These are phyloP conservation scores for Trachymyrmex cornetzi DNA, from an alignment of 1,140 invertebrate genomes.

Conservation along the genomic window DNA sequence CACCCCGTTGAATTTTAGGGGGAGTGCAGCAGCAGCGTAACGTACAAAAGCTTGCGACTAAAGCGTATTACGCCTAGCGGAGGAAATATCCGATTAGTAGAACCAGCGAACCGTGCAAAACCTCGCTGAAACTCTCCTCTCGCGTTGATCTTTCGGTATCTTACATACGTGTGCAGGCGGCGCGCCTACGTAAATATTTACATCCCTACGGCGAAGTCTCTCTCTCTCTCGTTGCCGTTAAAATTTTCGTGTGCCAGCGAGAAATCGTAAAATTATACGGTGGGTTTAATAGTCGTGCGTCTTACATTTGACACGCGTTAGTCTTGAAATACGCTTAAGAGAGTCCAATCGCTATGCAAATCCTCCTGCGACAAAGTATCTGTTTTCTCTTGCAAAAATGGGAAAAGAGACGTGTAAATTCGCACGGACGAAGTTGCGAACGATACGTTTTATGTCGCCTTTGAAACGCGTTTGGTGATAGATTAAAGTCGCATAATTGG, in stretches of 20 bases:
- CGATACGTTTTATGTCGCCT: background rate
- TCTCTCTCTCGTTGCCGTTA: slow-evolving; percentile 6
- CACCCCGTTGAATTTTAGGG: background rate
- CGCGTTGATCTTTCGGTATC: slow-evolving; percentile 44
- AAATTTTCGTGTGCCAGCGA: slow-evolving; percentile 13
- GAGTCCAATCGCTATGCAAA: background rate
- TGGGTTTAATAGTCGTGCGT: slow-evolving; percentile 29
- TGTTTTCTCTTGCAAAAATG: background rate
- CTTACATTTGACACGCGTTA: background rate
- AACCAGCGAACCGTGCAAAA: slow-evolving; percentile 31
- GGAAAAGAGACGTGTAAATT: too few relatives aligned
- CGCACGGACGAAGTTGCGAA: background rate
- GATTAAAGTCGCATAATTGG: background rate
- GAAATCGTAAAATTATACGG: slow-evolving; percentile 53
- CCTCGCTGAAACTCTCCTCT: slow-evolving; percentile 34
- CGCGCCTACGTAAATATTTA: slow-evolving; percentile 52
- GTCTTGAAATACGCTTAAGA: background rate
- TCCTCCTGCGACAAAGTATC: background rate
- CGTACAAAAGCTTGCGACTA: slow-evolving; percentile 21
- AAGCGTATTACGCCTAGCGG: background rate
- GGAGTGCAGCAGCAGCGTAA: too few relatives aligned
- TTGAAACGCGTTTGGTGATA: background rate
- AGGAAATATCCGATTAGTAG: slow-evolving; percentile 46
- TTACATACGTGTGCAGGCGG: slow-evolving; percentile 17
- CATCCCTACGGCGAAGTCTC: slow-evolving; percentile 30